phyloP scores from a whole-genome alignment of 2,113 vertebrate genomes.

The Guaruba guarouba region DNA sequence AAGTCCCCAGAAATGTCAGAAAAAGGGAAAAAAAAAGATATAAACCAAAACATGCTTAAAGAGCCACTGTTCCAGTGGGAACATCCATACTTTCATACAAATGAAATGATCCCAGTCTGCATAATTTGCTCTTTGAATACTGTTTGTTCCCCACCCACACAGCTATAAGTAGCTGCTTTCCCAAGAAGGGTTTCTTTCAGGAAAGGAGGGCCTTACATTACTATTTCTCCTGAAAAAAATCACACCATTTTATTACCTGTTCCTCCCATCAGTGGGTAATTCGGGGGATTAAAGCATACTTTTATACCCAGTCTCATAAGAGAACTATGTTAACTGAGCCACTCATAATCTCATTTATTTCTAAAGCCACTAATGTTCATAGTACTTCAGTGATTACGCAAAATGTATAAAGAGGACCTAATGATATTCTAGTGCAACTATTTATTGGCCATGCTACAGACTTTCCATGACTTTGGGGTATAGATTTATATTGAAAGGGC shows the following conservation, averaged over 20 bases:
- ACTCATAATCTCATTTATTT: not conserved
- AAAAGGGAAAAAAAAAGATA: not conserved
- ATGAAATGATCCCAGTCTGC: not conserved
- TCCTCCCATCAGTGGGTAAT: not conserved
- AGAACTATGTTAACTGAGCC: not conserved
- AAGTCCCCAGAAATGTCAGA: not conserved
- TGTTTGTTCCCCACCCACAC: not conserved
- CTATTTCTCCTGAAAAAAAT: not conserved
- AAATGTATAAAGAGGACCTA: not conserved
- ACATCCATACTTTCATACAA: not conserved
- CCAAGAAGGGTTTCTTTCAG: not conserved
- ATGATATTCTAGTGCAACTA: not conserved
- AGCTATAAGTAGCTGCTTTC: not conserved
- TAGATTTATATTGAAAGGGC: conserved; percentile 7
- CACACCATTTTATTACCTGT: not conserved
- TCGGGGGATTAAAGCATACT: not conserved
- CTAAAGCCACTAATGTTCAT: not conserved
- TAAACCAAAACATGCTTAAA: not conserved
- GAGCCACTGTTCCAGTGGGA: not conserved
- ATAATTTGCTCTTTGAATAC: not conserved
- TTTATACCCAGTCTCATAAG: not conserved
- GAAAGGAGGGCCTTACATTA: not conserved
- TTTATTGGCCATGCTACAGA: not conserved
- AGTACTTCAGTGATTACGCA: not conserved
- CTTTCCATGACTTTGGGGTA: not conserved